phyloP scores from a whole-genome alignment of 2,113 vertebrate genomes.

The Melanocharis versteri region DNA sequence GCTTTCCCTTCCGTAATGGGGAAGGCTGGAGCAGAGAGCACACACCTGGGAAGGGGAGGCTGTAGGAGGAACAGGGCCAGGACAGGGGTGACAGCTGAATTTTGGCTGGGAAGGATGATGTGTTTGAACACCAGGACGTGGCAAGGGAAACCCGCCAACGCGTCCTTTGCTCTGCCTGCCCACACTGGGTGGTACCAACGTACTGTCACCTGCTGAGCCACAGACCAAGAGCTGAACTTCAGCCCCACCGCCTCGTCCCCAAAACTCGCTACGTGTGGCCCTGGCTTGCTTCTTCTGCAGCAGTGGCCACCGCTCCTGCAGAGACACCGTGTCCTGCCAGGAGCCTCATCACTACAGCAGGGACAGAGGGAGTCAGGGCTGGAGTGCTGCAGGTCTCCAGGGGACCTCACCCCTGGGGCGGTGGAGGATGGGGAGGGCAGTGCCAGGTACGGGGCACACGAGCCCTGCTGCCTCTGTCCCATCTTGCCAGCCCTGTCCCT shows the following conservation, averaged over 20 bases:
- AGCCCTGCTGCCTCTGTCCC: neutral
- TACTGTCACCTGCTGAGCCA: neutral
- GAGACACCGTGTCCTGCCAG: neutral
- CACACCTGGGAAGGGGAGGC: neutral
- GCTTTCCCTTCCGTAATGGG: neutral
- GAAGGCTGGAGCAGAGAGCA: neutral
- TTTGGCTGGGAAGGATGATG: neutral
- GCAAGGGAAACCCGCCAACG: neutral
- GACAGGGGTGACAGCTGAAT: rapidly evolving
- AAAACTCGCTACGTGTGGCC: rapidly evolving
- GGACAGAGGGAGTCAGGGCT: neutral
- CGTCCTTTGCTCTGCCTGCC: neutral
- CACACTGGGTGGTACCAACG: neutral
- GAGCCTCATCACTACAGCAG: too few relatives aligned
- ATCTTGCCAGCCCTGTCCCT: neutral
- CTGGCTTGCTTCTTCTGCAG: neutral
- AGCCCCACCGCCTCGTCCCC: neutral
- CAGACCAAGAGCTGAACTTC: neutral
- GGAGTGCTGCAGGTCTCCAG: rapidly evolving
- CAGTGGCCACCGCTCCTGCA: rapidly evolving
- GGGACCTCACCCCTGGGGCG: rapidly evolving
- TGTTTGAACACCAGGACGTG: neutral
- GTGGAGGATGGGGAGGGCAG: neutral
- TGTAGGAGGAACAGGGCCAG: neutral
- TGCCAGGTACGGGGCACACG: rapidly evolving